A percentile compares a stretch with the other conserved stretches of the same genome.
Evolutionary conservation across 2,888 invertebrate genomes (phyloP).

Genomic region (Carterocephalus palaemon): DNA sequence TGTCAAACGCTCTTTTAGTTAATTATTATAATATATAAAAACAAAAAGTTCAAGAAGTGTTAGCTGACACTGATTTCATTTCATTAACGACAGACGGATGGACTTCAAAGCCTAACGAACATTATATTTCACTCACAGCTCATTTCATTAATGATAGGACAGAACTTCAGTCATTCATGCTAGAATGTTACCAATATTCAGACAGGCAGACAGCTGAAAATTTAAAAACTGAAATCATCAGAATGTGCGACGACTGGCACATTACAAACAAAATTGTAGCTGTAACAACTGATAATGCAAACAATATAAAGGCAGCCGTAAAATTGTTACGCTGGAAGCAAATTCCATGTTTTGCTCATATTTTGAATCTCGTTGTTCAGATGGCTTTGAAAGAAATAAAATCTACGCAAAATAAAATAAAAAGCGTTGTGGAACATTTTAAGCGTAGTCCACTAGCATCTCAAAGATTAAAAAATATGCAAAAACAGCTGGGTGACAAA

Average conservation of each 20-base stretch:
- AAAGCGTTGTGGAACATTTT: constrained; percentile 30
- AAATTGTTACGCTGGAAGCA: constrained; percentile 28
- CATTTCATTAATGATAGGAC: no score
- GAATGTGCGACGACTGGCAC: neutral
- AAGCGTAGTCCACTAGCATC: constrained; percentile 26
- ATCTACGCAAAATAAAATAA: constrained; percentile 24
- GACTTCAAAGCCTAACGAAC: no score
- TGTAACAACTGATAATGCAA: constrained; percentile 29
- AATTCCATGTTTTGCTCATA: constrained; percentile 34
- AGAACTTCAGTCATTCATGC: constrained; percentile 4
- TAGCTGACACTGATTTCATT: no score
- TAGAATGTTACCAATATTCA: constrained; percentile 1
- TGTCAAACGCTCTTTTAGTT: no score
- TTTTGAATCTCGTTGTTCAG: constrained; percentile 30
- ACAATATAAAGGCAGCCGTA: constrained; percentile 32
- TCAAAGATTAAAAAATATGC: constrained; percentile 20
- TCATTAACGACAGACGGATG: no score
- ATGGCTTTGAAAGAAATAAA: constrained; percentile 20
- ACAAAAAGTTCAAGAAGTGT: no score
- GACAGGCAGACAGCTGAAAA: constrained; percentile 10
- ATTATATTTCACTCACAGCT: no score
- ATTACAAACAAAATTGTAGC: constrained; percentile 9
- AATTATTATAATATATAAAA: no score
- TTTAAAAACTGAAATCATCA: neutral
- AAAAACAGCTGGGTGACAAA: constrained; percentile 11